These are phyloP conservation scores for Polymixis flavicincta DNA, from an alignment of 2,888 invertebrate genomes.

Conservation along the genomic window DNA sequence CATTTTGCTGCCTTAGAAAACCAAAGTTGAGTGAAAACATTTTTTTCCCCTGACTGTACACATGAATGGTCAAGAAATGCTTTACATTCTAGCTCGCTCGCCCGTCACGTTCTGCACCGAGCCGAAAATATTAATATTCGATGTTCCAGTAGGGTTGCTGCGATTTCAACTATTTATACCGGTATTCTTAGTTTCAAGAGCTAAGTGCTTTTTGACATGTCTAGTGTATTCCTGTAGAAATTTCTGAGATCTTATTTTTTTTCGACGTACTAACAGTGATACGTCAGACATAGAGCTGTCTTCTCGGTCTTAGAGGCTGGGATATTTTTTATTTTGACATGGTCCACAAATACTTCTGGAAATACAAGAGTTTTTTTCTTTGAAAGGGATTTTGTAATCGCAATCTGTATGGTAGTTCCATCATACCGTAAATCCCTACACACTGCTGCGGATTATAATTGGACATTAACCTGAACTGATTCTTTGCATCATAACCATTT, in stretches of 20 bases:
- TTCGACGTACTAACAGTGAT: neutral
- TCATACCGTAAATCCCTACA: too few species aligned
- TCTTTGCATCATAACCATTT: too few species aligned
- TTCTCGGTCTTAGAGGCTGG: too few species aligned
- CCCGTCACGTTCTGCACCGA: constrained; percentile 66
- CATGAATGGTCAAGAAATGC: constrained; percentile 70
- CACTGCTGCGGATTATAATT: too few species aligned
- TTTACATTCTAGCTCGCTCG: constrained; percentile 63
- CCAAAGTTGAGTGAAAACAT: neutral
- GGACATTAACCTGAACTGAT: too few species aligned
- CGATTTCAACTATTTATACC: constrained; percentile 55
- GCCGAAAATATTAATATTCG: constrained; percentile 80
- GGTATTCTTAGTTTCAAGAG: constrained; percentile 31
- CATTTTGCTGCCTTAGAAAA: neutral
- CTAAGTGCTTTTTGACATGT: constrained; percentile 56
- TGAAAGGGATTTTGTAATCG: too few species aligned
- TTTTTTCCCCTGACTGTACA: constrained; percentile 43
- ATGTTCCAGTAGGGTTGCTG: constrained; percentile 68
- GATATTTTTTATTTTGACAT: too few species aligned
- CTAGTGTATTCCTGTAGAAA: constrained; percentile 22
- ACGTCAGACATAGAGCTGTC: neutral
- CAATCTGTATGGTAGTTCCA: too few species aligned
- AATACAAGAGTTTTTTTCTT: neutral
- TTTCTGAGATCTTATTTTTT: neutral
- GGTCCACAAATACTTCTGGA: neutral